Conservation (phyloP, 1,140 invertebrate genomes). For the Monochamus saltuarius region DNA sequence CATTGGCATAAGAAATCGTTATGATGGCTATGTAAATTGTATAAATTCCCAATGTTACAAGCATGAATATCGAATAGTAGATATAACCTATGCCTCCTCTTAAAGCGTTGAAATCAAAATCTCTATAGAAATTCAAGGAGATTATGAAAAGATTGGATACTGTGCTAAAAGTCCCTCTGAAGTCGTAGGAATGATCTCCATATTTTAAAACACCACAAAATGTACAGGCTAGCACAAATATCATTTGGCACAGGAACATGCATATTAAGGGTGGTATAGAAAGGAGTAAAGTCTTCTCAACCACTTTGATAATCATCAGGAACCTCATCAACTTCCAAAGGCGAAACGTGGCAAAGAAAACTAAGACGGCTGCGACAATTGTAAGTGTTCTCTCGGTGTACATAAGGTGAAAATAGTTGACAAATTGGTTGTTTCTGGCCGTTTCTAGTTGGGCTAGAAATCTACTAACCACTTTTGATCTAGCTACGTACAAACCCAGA, state of each 20-base stretch:
- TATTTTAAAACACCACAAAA: slow-evolving; percentile 25
- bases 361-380: slow-evolving; percentile 25
- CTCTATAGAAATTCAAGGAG: slow-evolving; percentile 8
- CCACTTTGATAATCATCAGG: slow-evolving; percentile 31
- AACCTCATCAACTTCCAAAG: slow-evolving; percentile 39
- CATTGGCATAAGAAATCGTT: slow-evolving; percentile 28
- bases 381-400: slow-evolving; percentile 25
- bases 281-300: slow-evolving; percentile 32
- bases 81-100: slow-evolving; percentile 17
- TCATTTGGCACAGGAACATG: slow-evolving; percentile 27
- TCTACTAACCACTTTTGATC: slow-evolving; percentile 12
- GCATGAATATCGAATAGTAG: slow-evolving; percentile 29
- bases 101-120: slow-evolving; percentile 20
- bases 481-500: slow-evolving; percentile 18
- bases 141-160: slow-evolving; percentile 25
- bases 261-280: slow-evolving; percentile 16
- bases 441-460: slow-evolving; percentile 23
- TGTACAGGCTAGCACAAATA: slow-evolving; percentile 26
- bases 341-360: slow-evolving; percentile 35
- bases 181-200: slow-evolving; percentile 22
- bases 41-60: slow-evolving; percentile 26
- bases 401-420: slow-evolving; percentile 38
- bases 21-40: slow-evolving; percentile 34
- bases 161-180: slow-evolving; percentile 18
- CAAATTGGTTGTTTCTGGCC: slow-evolving; percentile 35